These are phyloP conservation scores for Perccottus glenii DNA, from an alignment of 2,113 vertebrate species.

Conservation along the genomic window DNA sequence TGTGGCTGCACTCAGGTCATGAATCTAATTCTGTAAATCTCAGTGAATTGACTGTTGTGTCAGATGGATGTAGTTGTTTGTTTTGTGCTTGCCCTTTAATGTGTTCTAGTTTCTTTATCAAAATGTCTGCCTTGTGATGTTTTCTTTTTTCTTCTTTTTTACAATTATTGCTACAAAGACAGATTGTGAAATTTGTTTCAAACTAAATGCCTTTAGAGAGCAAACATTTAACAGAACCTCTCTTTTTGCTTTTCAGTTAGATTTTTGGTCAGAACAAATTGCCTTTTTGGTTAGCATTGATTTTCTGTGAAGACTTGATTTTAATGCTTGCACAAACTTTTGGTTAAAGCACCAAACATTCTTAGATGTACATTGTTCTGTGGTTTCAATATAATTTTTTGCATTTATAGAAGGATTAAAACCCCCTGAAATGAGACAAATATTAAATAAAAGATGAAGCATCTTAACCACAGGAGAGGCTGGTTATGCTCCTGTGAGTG, in stretches of 20 bases:
- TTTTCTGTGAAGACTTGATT: too few species aligned
- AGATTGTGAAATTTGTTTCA: neutral
- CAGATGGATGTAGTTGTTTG: too few species aligned
- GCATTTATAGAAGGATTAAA: slow-evolving; percentile 13
- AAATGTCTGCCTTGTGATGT: too few species aligned
- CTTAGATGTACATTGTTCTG: too few species aligned
- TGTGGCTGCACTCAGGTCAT: neutral
- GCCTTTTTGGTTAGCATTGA: too few species aligned
- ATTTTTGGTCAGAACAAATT: too few species aligned
- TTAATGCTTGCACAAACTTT: neutral
- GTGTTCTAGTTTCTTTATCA: too few species aligned
- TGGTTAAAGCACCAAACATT: neutral
- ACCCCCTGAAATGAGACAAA: slow-evolving; percentile 25
- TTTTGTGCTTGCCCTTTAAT: too few species aligned
- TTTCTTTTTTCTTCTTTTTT: neutral
- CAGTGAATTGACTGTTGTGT: too few species aligned
- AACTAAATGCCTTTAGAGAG: neutral
- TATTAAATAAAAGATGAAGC: slow-evolving; percentile 46
- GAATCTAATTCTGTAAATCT: neutral
- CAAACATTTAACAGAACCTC: neutral
- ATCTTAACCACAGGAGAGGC: slow-evolving; percentile 26
- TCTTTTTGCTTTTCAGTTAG: slow-evolving; percentile 1
- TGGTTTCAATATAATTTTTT: neutral
- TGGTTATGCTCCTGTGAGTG: slow-evolving; percentile 9
- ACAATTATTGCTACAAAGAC: neutral